A percentile compares a stretch with the other conserved stretches of the same genome.
These are phyloP conservation scores for Platorchestia sp. DNA, from an alignment of 1,140 invertebrate genomes.

Conservation along the genomic window DNA sequence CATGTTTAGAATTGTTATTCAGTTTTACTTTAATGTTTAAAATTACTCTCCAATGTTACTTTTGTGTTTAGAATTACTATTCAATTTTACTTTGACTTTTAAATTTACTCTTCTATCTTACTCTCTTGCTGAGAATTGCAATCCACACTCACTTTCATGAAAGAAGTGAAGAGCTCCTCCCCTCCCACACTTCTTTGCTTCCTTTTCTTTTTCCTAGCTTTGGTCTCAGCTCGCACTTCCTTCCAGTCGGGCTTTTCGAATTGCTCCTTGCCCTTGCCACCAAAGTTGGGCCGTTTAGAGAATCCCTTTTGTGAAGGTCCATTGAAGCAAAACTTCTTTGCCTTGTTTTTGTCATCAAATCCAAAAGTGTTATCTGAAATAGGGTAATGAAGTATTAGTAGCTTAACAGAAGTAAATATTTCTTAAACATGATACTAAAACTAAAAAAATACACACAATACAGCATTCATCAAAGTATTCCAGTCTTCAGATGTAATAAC, in stretches of 20 bases:
- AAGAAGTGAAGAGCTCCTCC: slow-evolving; percentile 56
- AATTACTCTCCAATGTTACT: too few species aligned
- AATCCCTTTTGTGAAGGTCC: neutral
- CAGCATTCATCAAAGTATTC: too few species aligned
- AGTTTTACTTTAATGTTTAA: too few species aligned
- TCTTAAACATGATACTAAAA: neutral
- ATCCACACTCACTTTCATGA: neutral
- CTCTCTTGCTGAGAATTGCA: too few species aligned
- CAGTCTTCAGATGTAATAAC: too few species aligned
- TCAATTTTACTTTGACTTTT: too few species aligned
- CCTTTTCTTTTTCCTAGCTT: slow-evolving; percentile 60
- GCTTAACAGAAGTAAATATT: neutral
- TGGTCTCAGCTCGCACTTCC: slow-evolving; percentile 62
- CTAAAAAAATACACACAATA: neutral
- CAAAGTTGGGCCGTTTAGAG: neutral
- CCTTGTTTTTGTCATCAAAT: neutral
- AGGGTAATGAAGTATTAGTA: neutral
- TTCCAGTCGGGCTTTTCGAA: slow-evolving; percentile 61
- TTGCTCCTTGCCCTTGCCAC: slow-evolving; percentile 5
- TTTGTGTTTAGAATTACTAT: too few species aligned
- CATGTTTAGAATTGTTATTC: too few species aligned
- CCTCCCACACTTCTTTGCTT: slow-evolving; percentile 58
- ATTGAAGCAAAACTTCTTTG: slow-evolving; percentile 3
- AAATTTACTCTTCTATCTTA: too few species aligned
- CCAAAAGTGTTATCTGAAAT: neutral